Evolutionary conservation across 1,140 invertebrate genomes (phyloP), one percentile per base, ranked within the genome.

Genomic region (Atta texana): DNA sequence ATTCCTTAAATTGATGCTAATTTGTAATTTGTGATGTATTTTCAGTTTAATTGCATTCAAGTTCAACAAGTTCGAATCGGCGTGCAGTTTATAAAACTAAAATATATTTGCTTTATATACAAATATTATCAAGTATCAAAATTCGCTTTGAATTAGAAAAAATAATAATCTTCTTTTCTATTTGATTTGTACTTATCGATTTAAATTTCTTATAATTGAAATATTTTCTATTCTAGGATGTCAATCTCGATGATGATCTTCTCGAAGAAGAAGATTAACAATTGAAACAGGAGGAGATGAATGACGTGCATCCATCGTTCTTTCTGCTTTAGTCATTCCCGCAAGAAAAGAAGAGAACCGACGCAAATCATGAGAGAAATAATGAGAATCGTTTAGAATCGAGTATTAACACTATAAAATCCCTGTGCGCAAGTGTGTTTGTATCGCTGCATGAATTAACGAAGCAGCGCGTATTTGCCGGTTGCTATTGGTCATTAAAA

Each of bases 201-300:
- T 10, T 44, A 44, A 44, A 44, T 44, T 44, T 44, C 39, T 44
- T 44, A 44, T 44, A 44, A 44, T 44, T 44, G 2, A 44, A 44
- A 44, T 44, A 44, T 57, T 51, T 51, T 51, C 49, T 51, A 87
- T 95, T 95, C 64, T 94, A 97, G 96, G 96, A 96, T 92, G 96
- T 97, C 34, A 96, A 96, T 94, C 94, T 97, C 87, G 97, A 97
- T 92, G 96, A 97, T 88, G 96, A 97, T 89, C 94, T 97, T 81
- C 93, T 97, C 68, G 95, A 44, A 8, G 39, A 93, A 66, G 96
- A 97, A 92, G 95, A 96, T 88, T 91, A 93, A 81, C 74, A 82
- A 14, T 74, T 64, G 39, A 71, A 63, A 81, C 31, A 34, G 72
- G 76, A 34, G 72, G 76, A 85, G 55, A 80, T 63, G 61, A 85